These are phyloP conservation scores for Propithecus deckenii DNA, from an alignment of 2,797 vertebrate genomes.

Conservation along the genomic window DNA sequence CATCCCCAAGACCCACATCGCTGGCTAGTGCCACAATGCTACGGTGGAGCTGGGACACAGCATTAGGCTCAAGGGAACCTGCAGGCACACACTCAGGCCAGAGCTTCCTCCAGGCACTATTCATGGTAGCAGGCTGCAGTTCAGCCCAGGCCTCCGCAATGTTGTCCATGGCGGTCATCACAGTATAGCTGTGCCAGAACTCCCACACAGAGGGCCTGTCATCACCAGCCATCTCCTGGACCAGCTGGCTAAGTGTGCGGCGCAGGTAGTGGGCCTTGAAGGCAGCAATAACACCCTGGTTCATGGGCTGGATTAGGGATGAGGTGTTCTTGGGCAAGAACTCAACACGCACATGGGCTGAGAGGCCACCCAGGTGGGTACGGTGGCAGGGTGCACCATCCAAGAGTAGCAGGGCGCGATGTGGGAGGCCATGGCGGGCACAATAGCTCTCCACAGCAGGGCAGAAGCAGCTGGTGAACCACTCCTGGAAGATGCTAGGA, in stretches of 20 bases:
- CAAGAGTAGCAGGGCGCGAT: conserved; percentile 56
- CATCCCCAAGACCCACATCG: not conserved
- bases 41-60: not conserved
- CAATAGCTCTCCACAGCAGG: conserved; percentile 45
- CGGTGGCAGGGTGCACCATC: conserved; percentile 48
- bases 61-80: not conserved
- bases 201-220: not conserved
- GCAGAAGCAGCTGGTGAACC: conserved; percentile 61
- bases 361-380: not conserved
- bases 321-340: conserved; percentile 65
- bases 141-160: conserved; percentile 41
- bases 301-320: conserved; percentile 65
- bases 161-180: conserved; percentile 25
- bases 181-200: conserved; percentile 42
- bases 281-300: conserved; percentile 40
- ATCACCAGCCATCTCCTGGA: not conserved
- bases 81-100: conserved; percentile 14
- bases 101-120: conserved; percentile 46
- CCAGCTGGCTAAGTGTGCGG: not conserved
- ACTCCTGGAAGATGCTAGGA: conserved; percentile 70
- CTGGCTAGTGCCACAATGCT: not conserved
- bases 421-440: not conserved
- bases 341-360: not conserved
- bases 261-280: conserved; percentile 57
- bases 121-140: not conserved